These are phyloP conservation scores for Cecidostiba fungosa DNA, from an alignment of 2,888 invertebrate species.

Conservation along the genomic window DNA sequence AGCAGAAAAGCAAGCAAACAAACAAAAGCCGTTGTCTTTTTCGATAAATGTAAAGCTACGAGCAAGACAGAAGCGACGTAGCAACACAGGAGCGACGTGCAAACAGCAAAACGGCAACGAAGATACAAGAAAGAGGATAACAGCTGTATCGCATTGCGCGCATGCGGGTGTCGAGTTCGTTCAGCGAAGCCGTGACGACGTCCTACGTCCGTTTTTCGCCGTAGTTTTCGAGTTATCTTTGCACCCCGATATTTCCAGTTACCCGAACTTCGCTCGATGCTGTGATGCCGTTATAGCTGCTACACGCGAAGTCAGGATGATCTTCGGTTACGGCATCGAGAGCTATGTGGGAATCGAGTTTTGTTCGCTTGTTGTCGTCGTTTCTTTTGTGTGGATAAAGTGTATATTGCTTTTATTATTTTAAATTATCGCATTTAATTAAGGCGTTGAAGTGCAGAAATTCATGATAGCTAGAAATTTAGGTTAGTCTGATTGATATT, in stretches of 20 bases:
- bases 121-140: constrained; percentile 9
- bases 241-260: constrained; percentile 6
- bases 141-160: constrained; percentile 27
- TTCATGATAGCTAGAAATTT: no score
- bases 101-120: background rate
- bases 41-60: background rate
- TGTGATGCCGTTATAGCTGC: background rate
- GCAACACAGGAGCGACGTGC: constrained; percentile 19
- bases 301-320: background rate
- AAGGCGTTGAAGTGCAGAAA: no score
- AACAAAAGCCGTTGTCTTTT: background rate
- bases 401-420: no score
- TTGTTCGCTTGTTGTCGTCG: background rate
- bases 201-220: background rate
- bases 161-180: constrained; percentile 47
- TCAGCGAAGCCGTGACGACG: constrained; percentile 39
- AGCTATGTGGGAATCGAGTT: no score
- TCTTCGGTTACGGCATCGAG: constrained; percentile 33
- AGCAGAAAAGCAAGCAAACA: background rate
- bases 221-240: background rate
- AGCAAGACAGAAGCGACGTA: background rate
- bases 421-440: no score
- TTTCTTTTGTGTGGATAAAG: background rate
- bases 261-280: constrained; percentile 28
- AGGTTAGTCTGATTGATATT: background rate